Evolutionary conservation across 2,888 invertebrate genomes (phyloP), one percentile per base, ranked within the genome.

Genomic region (Hirtodrosophila histrioides): DNA sequence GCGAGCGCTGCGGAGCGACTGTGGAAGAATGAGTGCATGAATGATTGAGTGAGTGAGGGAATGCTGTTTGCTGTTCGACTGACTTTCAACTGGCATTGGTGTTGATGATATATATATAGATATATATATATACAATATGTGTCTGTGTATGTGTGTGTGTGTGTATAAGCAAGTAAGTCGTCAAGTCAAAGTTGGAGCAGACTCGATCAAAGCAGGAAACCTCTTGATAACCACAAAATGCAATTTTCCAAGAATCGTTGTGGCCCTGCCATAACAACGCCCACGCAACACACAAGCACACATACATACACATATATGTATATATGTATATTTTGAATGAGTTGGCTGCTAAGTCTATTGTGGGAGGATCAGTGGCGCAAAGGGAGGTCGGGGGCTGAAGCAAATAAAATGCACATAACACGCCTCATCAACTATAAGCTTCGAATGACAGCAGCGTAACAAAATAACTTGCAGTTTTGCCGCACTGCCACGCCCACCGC

Each of bases 321-420:
- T 12, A 46, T 8, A 50, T 29, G 31, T 12, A 51, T 48, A 55
- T 51, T 69, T 72, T 53, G 69, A 55, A 57, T 33, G 65, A 37
- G 37, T 65, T 50, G 33, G 11, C 10, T 65, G 45, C 45, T 11
- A 50, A 48, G 43, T 46, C 44, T 39, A 12, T 17, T 11, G 31
- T 4, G 50, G 27, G 36, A 29, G 54, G 40, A 44, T 63, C 36
- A 10, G 12, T 4, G 40, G 9, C 3, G 41, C 7, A 2, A 31
- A 5, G 27, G 27, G 27, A 27, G 9, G 41, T 31, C 7, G 24
- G 3, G 12, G 6, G 35, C 17, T 17, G 57, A n/a, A 51, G 58
- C 65, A 72, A 82, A 82, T 82, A 82, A 82, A 82, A 82, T 82
- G 86, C 86, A 75, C 80, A 77, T 82, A 82, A 83, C 81, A 82